Percentiles rank a stretch among this genome's conserved stretches.
These are phyloP conservation scores for Dipodomys spectabilis DNA, from an alignment of 2,113 vertebrate genomes.

Conservation along the genomic window DNA sequence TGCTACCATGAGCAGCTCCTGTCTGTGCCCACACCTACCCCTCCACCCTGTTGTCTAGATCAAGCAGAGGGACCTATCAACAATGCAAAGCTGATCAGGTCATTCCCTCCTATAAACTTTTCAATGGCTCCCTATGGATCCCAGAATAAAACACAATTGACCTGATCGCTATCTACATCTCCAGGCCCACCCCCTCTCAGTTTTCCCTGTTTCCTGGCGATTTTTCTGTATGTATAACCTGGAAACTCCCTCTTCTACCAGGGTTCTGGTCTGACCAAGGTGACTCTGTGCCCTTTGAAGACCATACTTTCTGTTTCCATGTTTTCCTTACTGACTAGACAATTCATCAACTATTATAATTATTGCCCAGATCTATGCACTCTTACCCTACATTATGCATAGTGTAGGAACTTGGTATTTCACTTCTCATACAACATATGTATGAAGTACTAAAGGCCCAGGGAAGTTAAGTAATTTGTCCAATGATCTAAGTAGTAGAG, in stretches of 20 bases:
- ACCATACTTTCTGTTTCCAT: background rate
- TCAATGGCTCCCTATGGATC: background rate
- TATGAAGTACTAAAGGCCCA: background rate
- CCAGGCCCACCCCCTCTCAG: background rate
- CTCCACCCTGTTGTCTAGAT: background rate
- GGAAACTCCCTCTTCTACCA: background rate
- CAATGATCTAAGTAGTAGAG: background rate
- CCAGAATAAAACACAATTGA: background rate
- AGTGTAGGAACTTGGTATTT: background rate
- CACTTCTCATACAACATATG: background rate
- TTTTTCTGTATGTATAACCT: background rate
- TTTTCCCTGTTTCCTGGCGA: background rate
- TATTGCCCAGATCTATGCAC: background rate
- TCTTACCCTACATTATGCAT: background rate
- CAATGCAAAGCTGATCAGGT: background rate
- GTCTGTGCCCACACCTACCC: background rate
- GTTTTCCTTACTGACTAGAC: background rate
- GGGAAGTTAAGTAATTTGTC: slow-evolving; percentile 31
- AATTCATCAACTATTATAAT: background rate
- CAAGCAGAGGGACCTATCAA: background rate
- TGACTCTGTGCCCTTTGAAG: background rate
- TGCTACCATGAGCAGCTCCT: background rate
- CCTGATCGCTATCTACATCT: background rate
- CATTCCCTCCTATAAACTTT: background rate
- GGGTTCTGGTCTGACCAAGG: background rate